Percentiles rank a stretch among this genome's conserved stretches.
phyloP scores from a whole-genome alignment of 1,140 invertebrate species.

The Choristoneura fumiferana region DNA sequence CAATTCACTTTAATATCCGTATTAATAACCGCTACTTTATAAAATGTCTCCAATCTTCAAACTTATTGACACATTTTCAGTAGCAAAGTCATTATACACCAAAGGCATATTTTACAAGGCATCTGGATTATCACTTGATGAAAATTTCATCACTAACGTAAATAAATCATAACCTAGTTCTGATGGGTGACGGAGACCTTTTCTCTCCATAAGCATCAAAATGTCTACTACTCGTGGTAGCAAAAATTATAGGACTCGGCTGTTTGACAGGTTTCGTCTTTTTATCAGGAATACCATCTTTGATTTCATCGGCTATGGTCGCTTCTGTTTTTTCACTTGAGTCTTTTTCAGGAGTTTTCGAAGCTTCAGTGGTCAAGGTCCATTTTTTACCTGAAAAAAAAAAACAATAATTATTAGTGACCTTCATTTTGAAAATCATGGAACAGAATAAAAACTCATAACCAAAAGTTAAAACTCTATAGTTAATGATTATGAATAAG shows the following conservation, averaged over 20 bases:
- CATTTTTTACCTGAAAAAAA: conserved; percentile 1
- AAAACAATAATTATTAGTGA: not conserved
- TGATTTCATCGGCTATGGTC: not conserved
- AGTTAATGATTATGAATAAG: too few relatives aligned
- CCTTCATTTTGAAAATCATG: too few relatives aligned
- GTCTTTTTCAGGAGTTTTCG: conserved; percentile 10
- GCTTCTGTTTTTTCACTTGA: conserved; percentile 15
- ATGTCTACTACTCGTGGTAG: conserved; percentile 8
- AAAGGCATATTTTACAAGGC: too few relatives aligned
- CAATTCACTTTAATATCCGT: too few relatives aligned
- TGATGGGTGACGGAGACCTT: not conserved
- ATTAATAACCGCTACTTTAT: too few relatives aligned
- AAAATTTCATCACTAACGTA: too few relatives aligned
- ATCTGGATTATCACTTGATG: too few relatives aligned
- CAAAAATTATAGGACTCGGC: not conserved
- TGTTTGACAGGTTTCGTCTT: not conserved
- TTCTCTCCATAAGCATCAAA: conserved; percentile 3
- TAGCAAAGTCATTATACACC: too few relatives aligned
- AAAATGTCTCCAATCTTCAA: too few relatives aligned
- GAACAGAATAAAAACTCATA: too few relatives aligned
- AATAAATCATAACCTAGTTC: not conserved
- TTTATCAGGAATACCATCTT: not conserved
- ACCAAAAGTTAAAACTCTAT: too few relatives aligned
- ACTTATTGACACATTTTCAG: too few relatives aligned
- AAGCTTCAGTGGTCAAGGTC: not conserved